These are phyloP conservation scores for Tetranychus cinnabarinus DNA, from an alignment of 1,140 invertebrate species.

Conservation along the genomic window DNA sequence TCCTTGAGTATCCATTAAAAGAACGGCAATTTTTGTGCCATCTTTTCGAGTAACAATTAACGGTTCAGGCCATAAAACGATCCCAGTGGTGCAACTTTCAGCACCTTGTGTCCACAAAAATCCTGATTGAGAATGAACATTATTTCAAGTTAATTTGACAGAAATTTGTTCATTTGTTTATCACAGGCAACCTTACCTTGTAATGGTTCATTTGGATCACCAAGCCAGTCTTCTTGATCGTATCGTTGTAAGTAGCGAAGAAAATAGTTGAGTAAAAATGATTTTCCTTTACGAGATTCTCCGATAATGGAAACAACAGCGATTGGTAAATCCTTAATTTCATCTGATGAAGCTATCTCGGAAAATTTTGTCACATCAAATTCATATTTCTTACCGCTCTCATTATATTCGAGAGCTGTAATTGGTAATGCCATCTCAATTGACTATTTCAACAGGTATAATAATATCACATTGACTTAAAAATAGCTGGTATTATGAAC, in stretches of 20 bases:
- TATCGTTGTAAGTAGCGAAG: constrained; percentile 50
- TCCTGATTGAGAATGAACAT: constrained; percentile 16
- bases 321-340: constrained; percentile 47
- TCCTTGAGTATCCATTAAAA: constrained; percentile 90
- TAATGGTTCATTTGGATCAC: constrained; percentile 22
- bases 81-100: constrained; percentile 80
- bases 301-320: constrained; percentile 84
- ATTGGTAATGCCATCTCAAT: no score
- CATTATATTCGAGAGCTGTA: no score
- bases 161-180: not conserved
- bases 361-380: constrained; percentile 67
- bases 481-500: no score
- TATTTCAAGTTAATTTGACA: no score
- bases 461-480: no score
- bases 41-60: constrained; percentile 28
- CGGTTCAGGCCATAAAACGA: constrained; percentile 82
- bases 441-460: no score
- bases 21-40: constrained; percentile 30
- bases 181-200: constrained; percentile 15
- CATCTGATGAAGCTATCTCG: constrained; percentile 48
- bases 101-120: constrained; percentile 86
- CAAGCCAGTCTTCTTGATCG: constrained; percentile 15
- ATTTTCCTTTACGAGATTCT: constrained; percentile 91
- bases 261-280: constrained; percentile 77
- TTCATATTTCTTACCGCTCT: constrained; percentile 32